A percentile compares a stretch with the other conserved stretches of the same genome.
Evolutionary conservation across 2,797 vertebrate species (phyloP).

Genomic region (Hybognathus amarus): DNA sequence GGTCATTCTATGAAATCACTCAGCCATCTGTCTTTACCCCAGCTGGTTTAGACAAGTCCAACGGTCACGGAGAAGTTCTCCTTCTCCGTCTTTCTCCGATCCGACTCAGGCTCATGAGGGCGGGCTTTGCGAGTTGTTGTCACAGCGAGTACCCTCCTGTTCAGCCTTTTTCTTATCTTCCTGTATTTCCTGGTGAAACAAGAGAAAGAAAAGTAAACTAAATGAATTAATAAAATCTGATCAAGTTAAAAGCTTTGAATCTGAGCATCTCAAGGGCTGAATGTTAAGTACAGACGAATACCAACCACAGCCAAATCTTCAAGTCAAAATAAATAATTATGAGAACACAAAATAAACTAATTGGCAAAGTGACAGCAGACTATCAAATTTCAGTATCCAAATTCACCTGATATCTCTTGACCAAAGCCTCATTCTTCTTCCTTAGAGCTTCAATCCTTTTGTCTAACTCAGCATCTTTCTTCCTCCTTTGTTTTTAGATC

Average conservation of each 20-base stretch:
- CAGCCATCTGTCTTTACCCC: constrained; percentile 65
- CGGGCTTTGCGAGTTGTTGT: constrained; percentile 82
- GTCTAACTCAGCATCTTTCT: constrained; percentile 92
- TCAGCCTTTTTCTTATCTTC: constrained; percentile 91
- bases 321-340: background rate
- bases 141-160: constrained; percentile 87
- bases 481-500: constrained; percentile 90
- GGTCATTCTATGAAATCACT: background rate
- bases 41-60: constrained; percentile 73
- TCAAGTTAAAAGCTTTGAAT: background rate
- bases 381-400: background rate
- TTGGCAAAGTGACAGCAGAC: background rate
- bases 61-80: constrained; percentile 80
- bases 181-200: constrained; percentile 85
- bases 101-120: constrained; percentile 69
- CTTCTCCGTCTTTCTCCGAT: constrained; percentile 78
- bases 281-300: background rate
- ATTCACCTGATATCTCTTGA: constrained; percentile 87
- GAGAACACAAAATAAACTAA: background rate
- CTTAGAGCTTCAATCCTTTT: constrained; percentile 88
- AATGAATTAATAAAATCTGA: background rate
- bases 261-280: background rate
- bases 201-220: background rate
- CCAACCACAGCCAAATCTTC: background rate
- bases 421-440: constrained; percentile 91